Conservation (phyloP, 1,140 invertebrate species). For the Penaeus vannamei region DNA sequence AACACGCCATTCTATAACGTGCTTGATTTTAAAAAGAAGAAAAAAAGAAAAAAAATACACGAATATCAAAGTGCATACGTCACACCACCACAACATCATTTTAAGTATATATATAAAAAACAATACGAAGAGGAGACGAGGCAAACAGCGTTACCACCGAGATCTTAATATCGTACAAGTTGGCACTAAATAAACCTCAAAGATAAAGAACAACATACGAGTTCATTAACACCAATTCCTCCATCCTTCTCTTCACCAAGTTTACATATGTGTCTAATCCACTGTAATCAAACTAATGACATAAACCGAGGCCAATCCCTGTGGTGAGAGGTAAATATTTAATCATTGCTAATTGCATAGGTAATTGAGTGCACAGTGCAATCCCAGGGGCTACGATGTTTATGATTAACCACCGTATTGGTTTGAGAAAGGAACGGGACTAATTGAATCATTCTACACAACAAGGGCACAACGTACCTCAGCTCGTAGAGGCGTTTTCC, state of each 20-base stretch:
- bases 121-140: no score
- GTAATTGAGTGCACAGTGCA: slow-evolving; percentile 53
- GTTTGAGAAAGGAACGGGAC: slow-evolving; percentile 62
- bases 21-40: no score
- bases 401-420: slow-evolving; percentile 62
- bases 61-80: no score
- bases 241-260: not conserved
- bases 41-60: no score
- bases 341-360: slow-evolving; percentile 62
- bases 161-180: no score
- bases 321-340: slow-evolving; percentile 59
- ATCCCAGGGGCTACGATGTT: slow-evolving; percentile 56
- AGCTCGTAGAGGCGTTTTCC: not conserved
- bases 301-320: slow-evolving; percentile 42
- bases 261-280: slow-evolving; percentile 58
- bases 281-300: slow-evolving; percentile 60
- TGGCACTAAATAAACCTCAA: not conserved
- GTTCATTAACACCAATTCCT: slow-evolving; percentile 22
- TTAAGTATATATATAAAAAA: no score
- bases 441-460: slow-evolving; percentile 50
- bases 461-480: slow-evolving; percentile 9
- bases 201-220: not conserved
- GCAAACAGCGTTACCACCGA: no score
- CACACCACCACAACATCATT: no score
- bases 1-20: no score